Evolutionary conservation across 2,888 invertebrate species (phyloP).

Genomic region (Dynastes hyllus): DNA sequence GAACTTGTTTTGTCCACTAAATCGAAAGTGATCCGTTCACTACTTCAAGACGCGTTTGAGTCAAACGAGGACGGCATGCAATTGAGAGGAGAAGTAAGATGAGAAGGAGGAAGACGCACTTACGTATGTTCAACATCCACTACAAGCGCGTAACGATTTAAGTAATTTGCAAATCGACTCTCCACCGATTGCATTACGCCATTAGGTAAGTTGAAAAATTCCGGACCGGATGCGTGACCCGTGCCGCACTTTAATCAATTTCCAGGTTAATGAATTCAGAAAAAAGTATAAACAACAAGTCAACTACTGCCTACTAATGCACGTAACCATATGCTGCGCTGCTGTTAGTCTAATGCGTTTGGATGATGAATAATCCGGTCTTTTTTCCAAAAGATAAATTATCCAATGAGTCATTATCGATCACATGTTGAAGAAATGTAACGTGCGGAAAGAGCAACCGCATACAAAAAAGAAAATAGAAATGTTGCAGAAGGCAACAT

Average conservation of each 20-base stretch:
- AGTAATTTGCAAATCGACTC: conserved; percentile 67
- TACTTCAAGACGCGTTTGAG: conserved; percentile 58
- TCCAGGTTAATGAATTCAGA: conserved; percentile 60
- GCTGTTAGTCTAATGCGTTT: conserved; percentile 42
- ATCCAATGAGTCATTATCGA: conserved; percentile 33
- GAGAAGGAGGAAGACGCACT: conserved; percentile 43
- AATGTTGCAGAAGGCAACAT: too few species aligned
- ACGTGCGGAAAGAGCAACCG: too few species aligned
- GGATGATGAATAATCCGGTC: conserved; percentile 39
- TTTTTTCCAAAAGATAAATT: conserved; percentile 23
- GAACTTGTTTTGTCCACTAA: conserved; percentile 63
- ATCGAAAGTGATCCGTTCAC: conserved; percentile 58
- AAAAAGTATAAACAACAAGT: conserved; percentile 49
- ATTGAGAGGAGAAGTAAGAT: conserved; percentile 59
- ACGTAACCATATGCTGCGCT: conserved; percentile 43
- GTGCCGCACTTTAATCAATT: conserved; percentile 63
- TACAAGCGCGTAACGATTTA: conserved; percentile 51
- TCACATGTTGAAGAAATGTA: conserved; percentile 25
- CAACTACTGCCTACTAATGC: conserved; percentile 26
- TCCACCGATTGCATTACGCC: conserved; percentile 62
- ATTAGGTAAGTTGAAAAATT: conserved; percentile 55
- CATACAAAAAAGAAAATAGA: too few species aligned
- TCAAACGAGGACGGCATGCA: conserved; percentile 60
- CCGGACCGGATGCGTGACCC: conserved; percentile 62
- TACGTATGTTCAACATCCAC: conserved; percentile 28